A percentile compares a stretch with the other conserved stretches of the same genome.
Evolutionary conservation across 2,888 invertebrate species (phyloP).

Genomic region (Acanthosepion esculentum): DNA sequence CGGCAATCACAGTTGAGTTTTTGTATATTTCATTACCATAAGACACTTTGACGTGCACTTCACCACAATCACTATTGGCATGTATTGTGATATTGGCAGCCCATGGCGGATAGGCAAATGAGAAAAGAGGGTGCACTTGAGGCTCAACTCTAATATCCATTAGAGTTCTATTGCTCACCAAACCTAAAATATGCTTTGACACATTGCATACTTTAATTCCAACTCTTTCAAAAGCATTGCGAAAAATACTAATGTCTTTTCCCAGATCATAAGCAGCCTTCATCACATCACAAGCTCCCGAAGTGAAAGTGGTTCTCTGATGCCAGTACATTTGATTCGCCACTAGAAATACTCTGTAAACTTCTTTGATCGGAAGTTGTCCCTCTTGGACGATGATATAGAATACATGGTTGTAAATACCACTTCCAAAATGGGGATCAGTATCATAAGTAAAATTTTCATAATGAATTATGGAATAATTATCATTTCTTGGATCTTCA

Average conservation of each 20-base stretch:
- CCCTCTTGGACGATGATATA: constrained; percentile 55
- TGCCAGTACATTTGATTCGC: constrained; percentile 64
- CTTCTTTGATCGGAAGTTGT: constrained; percentile 55
- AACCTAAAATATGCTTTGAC: constrained; percentile 52
- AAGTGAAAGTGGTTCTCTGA: constrained; percentile 54
- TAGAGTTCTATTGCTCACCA: constrained; percentile 53
- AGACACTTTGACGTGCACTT: constrained; percentile 23
- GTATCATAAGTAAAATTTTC: constrained; percentile 53
- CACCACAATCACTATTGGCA: background rate
- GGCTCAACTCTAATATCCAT: constrained; percentile 53
- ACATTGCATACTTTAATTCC: constrained; percentile 60
- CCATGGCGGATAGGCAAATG: constrained; percentile 55
- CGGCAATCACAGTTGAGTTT: background rate
- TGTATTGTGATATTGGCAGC: constrained; percentile 46
- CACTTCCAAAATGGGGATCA: constrained; percentile 61
- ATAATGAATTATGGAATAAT: constrained; percentile 57
- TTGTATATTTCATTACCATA: background rate
- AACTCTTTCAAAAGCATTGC: constrained; percentile 57
- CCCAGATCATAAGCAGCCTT: constrained; percentile 62
- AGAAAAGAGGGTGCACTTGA: constrained; percentile 55
- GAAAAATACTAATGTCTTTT: constrained; percentile 53
- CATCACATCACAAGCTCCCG: constrained; percentile 61
- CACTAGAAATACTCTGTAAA: constrained; percentile 57
- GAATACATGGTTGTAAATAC: constrained; percentile 59
- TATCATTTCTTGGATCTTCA: constrained; percentile 57